Evolutionary conservation across 2,113 vertebrate genomes (phyloP).

Genomic region (Chaetops frenatus): DNA sequence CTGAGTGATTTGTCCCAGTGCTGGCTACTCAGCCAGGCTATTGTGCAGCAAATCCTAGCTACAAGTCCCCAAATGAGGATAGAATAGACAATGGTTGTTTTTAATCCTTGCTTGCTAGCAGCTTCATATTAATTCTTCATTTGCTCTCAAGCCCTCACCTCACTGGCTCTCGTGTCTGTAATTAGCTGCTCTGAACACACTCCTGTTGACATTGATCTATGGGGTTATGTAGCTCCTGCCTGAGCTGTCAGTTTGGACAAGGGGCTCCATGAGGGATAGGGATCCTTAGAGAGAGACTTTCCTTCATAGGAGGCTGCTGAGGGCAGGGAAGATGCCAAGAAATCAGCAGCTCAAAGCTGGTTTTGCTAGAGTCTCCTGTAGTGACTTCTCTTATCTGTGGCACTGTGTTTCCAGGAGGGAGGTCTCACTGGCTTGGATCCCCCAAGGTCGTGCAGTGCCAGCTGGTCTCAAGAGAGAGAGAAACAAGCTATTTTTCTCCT

Average conservation of each 20-base stretch:
- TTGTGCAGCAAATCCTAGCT: background rate
- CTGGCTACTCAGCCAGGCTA: background rate
- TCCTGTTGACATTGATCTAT: background rate
- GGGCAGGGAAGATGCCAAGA: background rate
- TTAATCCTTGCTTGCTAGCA: background rate
- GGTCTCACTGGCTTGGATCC: background rate
- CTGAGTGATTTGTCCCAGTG: constrained; percentile 13
- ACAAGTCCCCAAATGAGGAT: background rate
- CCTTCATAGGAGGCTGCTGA: background rate
- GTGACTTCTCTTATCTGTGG: background rate
- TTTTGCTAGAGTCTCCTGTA: background rate
- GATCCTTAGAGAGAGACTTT: background rate
- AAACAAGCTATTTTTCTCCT: background rate
- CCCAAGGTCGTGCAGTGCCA: background rate
- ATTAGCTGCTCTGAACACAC: constrained; percentile 1
- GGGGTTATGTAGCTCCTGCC: background rate
- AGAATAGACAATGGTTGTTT: background rate
- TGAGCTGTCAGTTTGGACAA: background rate
- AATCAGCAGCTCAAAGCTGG: background rate
- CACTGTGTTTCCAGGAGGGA: background rate
- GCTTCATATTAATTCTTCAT: constrained; percentile 8
- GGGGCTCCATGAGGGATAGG: background rate
- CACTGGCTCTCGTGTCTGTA: background rate
- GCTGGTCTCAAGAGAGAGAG: background rate
- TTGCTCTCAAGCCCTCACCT: background rate